Percentiles rank a stretch among this genome's conserved stretches.
Evolutionary conservation across 1,140 invertebrate genomes (phyloP).

Genomic region (Drosophila punjabiensis): DNA sequence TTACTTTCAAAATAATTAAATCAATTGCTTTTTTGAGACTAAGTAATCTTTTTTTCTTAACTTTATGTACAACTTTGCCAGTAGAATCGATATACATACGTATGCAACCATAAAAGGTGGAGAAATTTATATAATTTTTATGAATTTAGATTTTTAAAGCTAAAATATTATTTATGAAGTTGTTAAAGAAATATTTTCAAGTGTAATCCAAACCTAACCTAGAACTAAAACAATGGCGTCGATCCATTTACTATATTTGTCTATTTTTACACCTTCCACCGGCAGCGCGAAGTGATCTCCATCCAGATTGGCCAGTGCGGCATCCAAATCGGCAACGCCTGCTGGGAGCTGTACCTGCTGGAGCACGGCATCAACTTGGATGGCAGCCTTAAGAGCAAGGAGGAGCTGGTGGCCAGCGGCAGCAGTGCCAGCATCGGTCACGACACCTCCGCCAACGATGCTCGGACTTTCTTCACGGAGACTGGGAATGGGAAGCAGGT

Average conservation of each 20-base stretch:
- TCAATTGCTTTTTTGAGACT: not conserved
- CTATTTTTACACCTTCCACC: not conserved
- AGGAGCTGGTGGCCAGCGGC: conserved; percentile 70
- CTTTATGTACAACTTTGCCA: not conserved
- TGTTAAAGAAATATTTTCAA: not conserved
- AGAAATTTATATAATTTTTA: not conserved
- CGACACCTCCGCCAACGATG: conserved; percentile 70
- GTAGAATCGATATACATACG: too few species aligned
- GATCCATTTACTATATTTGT: not conserved
- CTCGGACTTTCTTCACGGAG: conserved; percentile 89
- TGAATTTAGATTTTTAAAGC: too few species aligned
- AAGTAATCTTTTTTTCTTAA: not conserved
- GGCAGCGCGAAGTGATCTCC: conserved; percentile 89
- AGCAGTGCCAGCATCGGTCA: conserved; percentile 58
- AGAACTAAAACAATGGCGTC: conserved; percentile 44
- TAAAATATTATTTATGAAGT: not conserved
- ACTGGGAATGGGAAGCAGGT: conserved; percentile 88
- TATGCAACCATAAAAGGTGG: not conserved
- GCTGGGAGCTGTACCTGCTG: conserved; percentile 92
- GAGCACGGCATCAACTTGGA: conserved; percentile 91
- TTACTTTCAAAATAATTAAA: not conserved
- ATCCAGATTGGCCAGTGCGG: conserved; percentile 90
- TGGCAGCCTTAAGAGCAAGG: conserved; percentile 85
- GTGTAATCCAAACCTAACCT: conserved; percentile 21
- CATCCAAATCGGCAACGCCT: conserved; percentile 91